Evolutionary conservation across 2,888 invertebrate species (phyloP).

Genomic region (Cybosia mesomella): DNA sequence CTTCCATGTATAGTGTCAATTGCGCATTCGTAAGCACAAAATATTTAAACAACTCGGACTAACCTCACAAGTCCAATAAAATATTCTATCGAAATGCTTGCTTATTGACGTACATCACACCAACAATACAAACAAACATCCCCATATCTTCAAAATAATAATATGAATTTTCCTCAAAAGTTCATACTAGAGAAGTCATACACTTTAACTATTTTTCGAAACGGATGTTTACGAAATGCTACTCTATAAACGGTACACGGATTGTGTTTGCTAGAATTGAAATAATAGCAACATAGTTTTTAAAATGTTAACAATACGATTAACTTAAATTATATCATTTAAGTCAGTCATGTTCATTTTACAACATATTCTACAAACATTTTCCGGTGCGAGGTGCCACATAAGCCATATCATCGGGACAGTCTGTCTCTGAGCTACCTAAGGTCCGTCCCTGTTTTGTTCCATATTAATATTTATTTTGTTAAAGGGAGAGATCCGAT

Average conservation of each 20-base stretch:
- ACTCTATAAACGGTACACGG: conserved; percentile 21
- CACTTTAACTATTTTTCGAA: background rate
- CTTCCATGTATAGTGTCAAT: conserved; percentile 44
- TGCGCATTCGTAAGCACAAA: conserved; percentile 38
- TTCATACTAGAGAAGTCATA: conserved; percentile 4
- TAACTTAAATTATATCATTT: too few species aligned
- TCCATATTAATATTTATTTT: background rate
- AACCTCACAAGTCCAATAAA: conserved; percentile 22
- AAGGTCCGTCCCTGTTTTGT: background rate
- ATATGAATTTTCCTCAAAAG: conserved; percentile 42
- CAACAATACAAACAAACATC: conserved; percentile 47
- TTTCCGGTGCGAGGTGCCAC: background rate
- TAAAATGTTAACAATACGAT: too few species aligned
- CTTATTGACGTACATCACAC: conserved; percentile 61
- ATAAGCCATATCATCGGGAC: background rate
- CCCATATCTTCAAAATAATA: conserved; percentile 20
- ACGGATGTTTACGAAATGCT: conserved; percentile 2
- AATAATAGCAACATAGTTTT: background rate
- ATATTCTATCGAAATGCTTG: conserved; percentile 27
- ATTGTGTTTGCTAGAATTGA: background rate
- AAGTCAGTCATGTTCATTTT: background rate
- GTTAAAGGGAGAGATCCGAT: too few species aligned
- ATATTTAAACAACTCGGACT: conserved; percentile 39
- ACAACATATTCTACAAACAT: background rate
- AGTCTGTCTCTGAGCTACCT: background rate